Conservation (phyloP, 2,797 vertebrate species). For the Triplophysa bombifrons region DNA sequence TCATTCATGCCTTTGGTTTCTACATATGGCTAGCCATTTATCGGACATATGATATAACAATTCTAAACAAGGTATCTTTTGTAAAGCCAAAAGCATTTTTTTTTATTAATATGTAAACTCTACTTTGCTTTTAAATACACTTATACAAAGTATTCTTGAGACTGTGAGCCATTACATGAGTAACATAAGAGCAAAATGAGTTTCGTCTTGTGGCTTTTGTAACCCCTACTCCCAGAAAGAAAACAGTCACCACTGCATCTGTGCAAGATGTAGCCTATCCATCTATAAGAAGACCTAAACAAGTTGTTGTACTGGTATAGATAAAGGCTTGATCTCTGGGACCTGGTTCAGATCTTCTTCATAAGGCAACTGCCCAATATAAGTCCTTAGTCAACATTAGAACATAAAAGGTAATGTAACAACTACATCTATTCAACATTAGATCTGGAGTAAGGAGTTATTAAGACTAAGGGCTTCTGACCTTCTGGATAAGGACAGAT, state of each 20-base stretch:
- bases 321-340: not conserved
- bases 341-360: slow-evolving; percentile 5
- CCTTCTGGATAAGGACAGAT: not conserved
- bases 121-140: not conserved
- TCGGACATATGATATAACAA: not conserved
- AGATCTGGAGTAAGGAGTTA: not conserved
- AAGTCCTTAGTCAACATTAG: slow-evolving; percentile 6
- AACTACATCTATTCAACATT: slow-evolving; percentile 24
- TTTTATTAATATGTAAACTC: not conserved
- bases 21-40: not conserved
- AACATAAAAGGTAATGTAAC: not conserved
- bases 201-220: slow-evolving; percentile 4
- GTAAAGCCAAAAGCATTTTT: not conserved
- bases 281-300: slow-evolving; percentile 21
- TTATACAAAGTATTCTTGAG: not conserved
- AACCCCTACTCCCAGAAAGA: slow-evolving; percentile 24
- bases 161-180: slow-evolving; percentile 29
- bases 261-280: slow-evolving; percentile 18
- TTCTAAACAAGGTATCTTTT: not conserved
- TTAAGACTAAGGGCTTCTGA: not conserved
- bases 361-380: not conserved
- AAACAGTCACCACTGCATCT: not conserved
- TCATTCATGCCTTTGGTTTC: not conserved
- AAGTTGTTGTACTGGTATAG: not conserved
- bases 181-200: not conserved